A percentile compares a stretch with the other conserved stretches of the same genome.
Evolutionary conservation across 1,140 invertebrate genomes (phyloP).

Genomic region (Drosophila oshimai): DNA sequence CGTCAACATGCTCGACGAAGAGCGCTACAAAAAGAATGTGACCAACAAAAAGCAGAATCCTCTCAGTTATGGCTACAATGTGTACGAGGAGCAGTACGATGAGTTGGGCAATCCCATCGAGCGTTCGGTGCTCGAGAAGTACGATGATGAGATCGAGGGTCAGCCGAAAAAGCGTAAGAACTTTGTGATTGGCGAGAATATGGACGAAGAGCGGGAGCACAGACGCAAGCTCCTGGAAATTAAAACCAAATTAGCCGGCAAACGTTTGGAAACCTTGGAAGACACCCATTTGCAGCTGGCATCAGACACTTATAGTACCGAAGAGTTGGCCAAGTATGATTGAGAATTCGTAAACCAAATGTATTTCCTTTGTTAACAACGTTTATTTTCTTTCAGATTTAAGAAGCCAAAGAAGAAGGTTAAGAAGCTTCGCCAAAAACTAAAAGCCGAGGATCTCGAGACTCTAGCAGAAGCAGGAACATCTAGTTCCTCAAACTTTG

Average conservation of each 20-base stretch:
- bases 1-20: conserved; percentile 97
- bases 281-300: conserved; percentile 88
- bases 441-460: conserved; percentile 86
- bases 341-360: not conserved
- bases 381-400: conserved; percentile 85
- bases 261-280: conserved; percentile 89
- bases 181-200: conserved; percentile 90
- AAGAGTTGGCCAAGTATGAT: conserved; percentile 87
- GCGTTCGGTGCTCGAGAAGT: conserved; percentile 92
- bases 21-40: conserved; percentile 94
- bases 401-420: conserved; percentile 97
- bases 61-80: conserved; percentile 93
- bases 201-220: conserved; percentile 83
- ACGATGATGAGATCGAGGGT: conserved; percentile 97
- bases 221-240: conserved; percentile 83
- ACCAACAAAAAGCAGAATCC: conserved; percentile 92
- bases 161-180: conserved; percentile 87
- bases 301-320: conserved; percentile 93
- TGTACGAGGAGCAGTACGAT: conserved; percentile 93
- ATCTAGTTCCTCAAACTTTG: conserved; percentile 84
- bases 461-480: conserved; percentile 52
- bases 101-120: conserved; percentile 89
- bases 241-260: conserved; percentile 86
- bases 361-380: not conserved
- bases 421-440: conserved; percentile 83